A percentile compares a stretch with the other conserved stretches of the same genome.
These are phyloP conservation scores for Indicator indicator DNA, from an alignment of 2,113 vertebrate species.

Conservation along the genomic window DNA sequence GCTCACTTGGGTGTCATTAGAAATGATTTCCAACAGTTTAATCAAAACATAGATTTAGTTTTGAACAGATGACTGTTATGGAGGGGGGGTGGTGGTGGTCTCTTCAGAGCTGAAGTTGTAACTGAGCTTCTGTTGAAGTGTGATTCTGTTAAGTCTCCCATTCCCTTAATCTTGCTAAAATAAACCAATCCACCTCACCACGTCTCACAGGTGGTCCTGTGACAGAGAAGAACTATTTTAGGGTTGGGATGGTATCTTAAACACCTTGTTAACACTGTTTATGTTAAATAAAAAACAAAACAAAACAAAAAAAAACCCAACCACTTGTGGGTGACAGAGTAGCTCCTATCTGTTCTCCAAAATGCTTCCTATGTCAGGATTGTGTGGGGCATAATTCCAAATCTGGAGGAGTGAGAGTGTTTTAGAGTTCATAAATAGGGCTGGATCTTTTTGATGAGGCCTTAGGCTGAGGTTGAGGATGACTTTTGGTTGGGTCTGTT, in stretches of 20 bases:
- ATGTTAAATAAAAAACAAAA: background rate
- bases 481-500: background rate
- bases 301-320: no score
- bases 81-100: conserved; percentile 25
- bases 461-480: background rate
- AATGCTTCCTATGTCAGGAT: background rate
- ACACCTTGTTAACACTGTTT: conserved; percentile 17
- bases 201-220: conserved; percentile 29
- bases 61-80: conserved; percentile 46
- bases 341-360: background rate
- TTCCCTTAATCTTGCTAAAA: conserved; percentile 6
- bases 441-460: background rate
- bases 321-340: background rate
- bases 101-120: conserved; percentile 10
- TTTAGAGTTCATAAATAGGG: background rate
- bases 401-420: background rate
- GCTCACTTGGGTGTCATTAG: background rate
- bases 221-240: background rate
- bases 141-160: background rate
- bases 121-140: conserved; percentile 25
- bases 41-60: conserved; percentile 16
- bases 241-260: conserved; percentile 11
- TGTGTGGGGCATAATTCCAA: accelerated
- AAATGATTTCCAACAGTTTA: conserved; percentile 23
- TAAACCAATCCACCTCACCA: background rate